These are phyloP conservation scores for Luidia sarsii DNA, from an alignment of 53 echinoderm and acorn worm species.

Conservation along the genomic window DNA sequence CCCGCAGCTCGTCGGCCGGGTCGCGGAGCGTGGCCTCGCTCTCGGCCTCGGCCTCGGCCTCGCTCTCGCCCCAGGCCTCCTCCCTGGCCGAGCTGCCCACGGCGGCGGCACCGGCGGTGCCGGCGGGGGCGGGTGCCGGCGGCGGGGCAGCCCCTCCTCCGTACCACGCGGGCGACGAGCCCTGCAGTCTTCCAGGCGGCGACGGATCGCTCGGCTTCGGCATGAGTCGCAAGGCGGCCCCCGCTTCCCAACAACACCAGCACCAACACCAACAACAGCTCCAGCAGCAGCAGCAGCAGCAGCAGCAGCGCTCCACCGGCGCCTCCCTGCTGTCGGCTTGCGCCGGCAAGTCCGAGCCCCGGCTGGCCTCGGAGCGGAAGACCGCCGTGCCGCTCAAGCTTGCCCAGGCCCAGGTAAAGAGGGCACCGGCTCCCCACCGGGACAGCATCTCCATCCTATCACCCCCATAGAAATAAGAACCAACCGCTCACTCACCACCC, in stretches of 20 bases:
- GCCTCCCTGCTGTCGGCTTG: conserved; percentile 66
- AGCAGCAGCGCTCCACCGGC: conserved; percentile 20
- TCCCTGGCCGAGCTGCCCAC: conserved; percentile 46
- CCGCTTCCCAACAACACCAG: too few relatives aligned
- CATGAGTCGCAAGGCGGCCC: conserved; percentile 18
- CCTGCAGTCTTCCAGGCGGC: conserved; percentile 59
- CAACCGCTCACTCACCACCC: background rate
- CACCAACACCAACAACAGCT: too few relatives aligned
- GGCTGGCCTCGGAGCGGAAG: conserved; percentile 84
- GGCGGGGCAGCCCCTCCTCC: too few relatives aligned
- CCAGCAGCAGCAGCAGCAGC: too few relatives aligned
- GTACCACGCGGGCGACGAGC: conserved; percentile 65
- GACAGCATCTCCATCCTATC: background rate
- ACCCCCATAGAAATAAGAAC: background rate
- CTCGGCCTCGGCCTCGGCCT: too few relatives aligned
- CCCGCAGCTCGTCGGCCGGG: conserved; percentile 70
- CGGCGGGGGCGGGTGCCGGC: too few relatives aligned
- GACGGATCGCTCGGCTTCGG: conserved; percentile 32
- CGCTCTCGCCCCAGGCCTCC: conserved; percentile 62
- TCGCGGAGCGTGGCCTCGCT: conserved; percentile 31
- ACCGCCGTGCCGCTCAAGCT: conserved; percentile 95
- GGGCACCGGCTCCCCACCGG: too few relatives aligned
- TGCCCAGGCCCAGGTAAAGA: conserved; percentile 95
- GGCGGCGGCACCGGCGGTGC: conserved; percentile 15
- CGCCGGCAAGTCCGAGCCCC: conserved; percentile 59